These are phyloP conservation scores for Digitonthophagus gazella DNA, from an alignment of 2,888 invertebrate genomes.

Conservation along the genomic window DNA sequence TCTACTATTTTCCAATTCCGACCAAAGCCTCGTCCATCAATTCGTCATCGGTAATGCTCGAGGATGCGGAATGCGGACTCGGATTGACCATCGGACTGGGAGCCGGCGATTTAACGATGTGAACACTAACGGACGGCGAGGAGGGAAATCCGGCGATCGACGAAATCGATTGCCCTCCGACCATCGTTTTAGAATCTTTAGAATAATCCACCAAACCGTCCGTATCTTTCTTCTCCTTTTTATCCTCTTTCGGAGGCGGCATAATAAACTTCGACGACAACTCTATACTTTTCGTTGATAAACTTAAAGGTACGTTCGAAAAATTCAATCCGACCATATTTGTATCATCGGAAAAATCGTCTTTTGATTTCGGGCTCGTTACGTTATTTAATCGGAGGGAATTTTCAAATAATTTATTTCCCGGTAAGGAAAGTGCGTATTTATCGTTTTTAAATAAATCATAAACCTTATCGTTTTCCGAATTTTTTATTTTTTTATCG, in stretches of 20 bases:
- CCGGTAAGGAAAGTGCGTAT: constrained; percentile 44
- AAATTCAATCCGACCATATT: constrained; percentile 37
- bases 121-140: constrained; percentile 70
- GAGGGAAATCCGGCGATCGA: constrained; percentile 48
- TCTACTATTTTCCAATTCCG: constrained; percentile 67
- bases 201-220: constrained; percentile 69
- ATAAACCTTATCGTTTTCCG: constrained; percentile 32
- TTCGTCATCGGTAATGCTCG: constrained; percentile 85
- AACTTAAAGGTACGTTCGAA: constrained; percentile 38
- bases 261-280: constrained; percentile 51
- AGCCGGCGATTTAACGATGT: constrained; percentile 75
- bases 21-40: constrained; percentile 86
- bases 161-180: constrained; percentile 17
- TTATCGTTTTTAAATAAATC: constrained; percentile 44
- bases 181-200: constrained; percentile 19
- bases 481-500: constrained; percentile 47
- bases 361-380: constrained; percentile 23
- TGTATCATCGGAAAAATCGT: constrained; percentile 35
- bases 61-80: constrained; percentile 69
- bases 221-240: constrained; percentile 48
- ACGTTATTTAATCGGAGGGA: constrained; percentile 42
- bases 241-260: constrained; percentile 47
- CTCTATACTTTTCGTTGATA: constrained; percentile 40
- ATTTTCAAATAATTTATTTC: constrained; percentile 44
- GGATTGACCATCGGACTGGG: constrained; percentile 67